Conservation (phyloP, 2,797 vertebrate genomes). For the Acipenser oxyrinchus region DNA sequence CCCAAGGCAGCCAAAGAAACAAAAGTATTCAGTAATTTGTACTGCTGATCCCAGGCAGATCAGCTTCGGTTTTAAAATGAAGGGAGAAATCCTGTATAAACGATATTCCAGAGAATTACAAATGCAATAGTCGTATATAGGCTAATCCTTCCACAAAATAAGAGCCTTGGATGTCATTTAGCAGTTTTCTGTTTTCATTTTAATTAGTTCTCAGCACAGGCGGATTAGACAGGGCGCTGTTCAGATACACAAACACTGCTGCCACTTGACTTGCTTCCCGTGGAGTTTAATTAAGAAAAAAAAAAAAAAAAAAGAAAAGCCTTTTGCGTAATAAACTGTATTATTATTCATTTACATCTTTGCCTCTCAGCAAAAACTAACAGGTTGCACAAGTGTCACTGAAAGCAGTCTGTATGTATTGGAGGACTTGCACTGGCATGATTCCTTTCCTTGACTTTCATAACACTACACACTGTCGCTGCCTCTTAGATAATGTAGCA, state of each 20-base stretch:
- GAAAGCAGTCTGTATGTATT: too few species aligned
- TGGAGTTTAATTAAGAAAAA: slow-evolving; percentile 7
- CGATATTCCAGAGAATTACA: slow-evolving; percentile 63
- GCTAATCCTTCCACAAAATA: slow-evolving; percentile 67
- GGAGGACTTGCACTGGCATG: too few species aligned
- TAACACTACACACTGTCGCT: too few species aligned
- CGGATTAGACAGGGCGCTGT: slow-evolving; percentile 67
- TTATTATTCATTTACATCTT: background rate
- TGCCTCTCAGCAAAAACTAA: background rate
- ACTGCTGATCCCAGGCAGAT: slow-evolving; percentile 28
- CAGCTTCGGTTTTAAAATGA: slow-evolving; percentile 11
- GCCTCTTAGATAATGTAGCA: too few species aligned
- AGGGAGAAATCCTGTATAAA: slow-evolving; percentile 57
- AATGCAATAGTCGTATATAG: slow-evolving; percentile 73
- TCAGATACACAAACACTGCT: slow-evolving; percentile 49
- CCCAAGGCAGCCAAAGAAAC: slow-evolving; percentile 29
- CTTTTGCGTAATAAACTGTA: background rate
- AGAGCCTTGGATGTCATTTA: slow-evolving; percentile 57
- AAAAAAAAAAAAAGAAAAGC: slow-evolving; percentile 3
- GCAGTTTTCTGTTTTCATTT: slow-evolving; percentile 25
- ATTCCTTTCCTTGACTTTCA: too few species aligned
- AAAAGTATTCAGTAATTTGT: slow-evolving; percentile 33
- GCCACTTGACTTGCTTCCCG: slow-evolving; percentile 12
- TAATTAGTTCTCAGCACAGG: slow-evolving; percentile 51
- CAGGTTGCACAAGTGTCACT: background rate